These are phyloP conservation scores for Prunella himalayana DNA, from an alignment of 2,113 vertebrate genomes.

Conservation along the genomic window DNA sequence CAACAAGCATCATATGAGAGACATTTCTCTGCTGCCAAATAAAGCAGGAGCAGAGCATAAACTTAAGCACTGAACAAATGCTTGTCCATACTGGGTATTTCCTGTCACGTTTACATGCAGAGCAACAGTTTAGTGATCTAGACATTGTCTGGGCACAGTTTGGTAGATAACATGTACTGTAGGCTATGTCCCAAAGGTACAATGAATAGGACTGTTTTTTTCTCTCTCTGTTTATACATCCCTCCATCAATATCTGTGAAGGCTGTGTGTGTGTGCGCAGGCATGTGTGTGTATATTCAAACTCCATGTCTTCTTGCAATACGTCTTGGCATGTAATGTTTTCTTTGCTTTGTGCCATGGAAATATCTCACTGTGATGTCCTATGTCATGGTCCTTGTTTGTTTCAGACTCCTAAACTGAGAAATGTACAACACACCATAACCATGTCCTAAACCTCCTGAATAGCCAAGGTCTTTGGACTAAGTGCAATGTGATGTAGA, in stretches of 20 bases:
- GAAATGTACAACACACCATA: neutral
- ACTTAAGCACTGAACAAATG: neutral
- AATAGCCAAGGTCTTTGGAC: neutral
- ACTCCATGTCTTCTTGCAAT: neutral
- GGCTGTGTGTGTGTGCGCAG: neutral
- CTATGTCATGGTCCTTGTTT: neutral
- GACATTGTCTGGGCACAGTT: neutral
- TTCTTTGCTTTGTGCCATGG: neutral
- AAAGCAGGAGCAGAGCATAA: neutral
- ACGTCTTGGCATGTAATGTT: neutral
- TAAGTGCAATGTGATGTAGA: neutral
- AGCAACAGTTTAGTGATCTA: neutral
- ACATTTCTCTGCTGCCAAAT: neutral
- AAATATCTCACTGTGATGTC: neutral
- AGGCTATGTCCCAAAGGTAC: neutral
- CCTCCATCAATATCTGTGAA: neutral
- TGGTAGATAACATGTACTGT: neutral
- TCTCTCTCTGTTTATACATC: neutral
- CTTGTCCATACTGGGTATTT: neutral
- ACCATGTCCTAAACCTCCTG: neutral
- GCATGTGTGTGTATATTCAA: neutral
- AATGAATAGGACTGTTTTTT: neutral
- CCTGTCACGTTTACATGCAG: neutral
- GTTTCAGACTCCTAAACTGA: neutral
- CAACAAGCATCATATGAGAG: neutral